Evolutionary conservation across 2,113 vertebrate species (phyloP).

Genomic region (Antechinus stuartii): DNA sequence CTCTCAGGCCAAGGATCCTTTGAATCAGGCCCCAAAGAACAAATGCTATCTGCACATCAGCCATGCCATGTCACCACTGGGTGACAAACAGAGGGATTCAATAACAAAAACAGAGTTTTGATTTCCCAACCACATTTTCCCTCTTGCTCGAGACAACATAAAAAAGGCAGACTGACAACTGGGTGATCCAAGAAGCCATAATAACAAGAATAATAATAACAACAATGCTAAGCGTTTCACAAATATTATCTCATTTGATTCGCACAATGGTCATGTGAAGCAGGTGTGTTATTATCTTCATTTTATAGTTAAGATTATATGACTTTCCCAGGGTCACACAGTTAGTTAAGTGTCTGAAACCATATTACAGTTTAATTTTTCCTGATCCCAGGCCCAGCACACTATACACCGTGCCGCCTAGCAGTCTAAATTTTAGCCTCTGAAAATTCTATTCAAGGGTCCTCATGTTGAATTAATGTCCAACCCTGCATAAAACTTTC

Average conservation of each 20-base stretch:
- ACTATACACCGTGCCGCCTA: background rate
- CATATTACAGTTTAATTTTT: background rate
- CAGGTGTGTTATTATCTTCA: background rate
- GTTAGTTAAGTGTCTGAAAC: background rate
- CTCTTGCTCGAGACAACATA: background rate
- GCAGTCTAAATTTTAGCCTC: background rate
- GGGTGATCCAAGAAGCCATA: background rate
- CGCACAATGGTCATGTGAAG: background rate
- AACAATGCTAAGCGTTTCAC: background rate
- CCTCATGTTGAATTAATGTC: background rate
- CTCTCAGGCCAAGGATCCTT: background rate
- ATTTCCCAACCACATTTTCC: background rate
- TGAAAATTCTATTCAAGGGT: background rate
- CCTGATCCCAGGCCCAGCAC: background rate
- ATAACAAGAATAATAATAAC: background rate
- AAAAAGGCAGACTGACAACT: background rate
- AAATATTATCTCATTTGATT: background rate
- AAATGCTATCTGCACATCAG: too few species aligned
- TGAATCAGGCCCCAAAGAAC: accelerated
- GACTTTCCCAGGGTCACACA: background rate
- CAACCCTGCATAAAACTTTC: background rate
- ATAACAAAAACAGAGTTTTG: background rate
- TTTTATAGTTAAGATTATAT: background rate
- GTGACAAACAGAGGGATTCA: background rate
- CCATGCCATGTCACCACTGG: background rate